Base-by-base conservation (phyloP, 1,140 invertebrate species). In the Aphelenchoides avenae region DNA sequence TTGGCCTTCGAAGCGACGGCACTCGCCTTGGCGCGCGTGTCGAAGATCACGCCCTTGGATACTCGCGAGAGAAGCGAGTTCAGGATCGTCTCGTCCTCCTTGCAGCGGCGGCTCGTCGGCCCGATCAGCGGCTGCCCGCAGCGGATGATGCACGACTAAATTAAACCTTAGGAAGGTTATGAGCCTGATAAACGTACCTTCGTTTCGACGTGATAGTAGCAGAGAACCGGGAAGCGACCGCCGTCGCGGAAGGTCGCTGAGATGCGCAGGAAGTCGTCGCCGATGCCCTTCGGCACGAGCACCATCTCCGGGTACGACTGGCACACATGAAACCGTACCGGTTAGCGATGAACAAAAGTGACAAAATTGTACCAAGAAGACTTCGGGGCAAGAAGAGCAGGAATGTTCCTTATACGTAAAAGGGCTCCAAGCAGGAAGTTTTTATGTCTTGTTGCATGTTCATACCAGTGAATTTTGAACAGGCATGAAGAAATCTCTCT, bases 101-200 rank as follows among this genome's bases (percentile, higher is more conserved):
- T 86, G 77, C 91, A 96, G 46, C 94, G 83, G 18, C 87, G 86
- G 57, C 86, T 87, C 68, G 86, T 89, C 37, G 88, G 85, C 11
- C 89, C 89, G 18, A 89, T 86, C 65, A 95, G 73, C 0, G 94
- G 94, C 75, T 99, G 94, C 68, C 89, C 86, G 71, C 89, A 89
- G 66, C 93, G 81, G 75, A 98, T 81, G 57, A 98, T 79, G 18
- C 90, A 86, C 57, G 90, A 88, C 89, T 92, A 57, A n/a, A n/a
- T n/a, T n/a, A 15, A 70, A 36, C 27, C n/a, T n/a, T n/a, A n/a
- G n/a, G n/a, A n/a, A n/a, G n/a, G n/a, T n/a, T n/a, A n/a, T n/a
- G n/a, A n/a, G n/a, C n/a, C n/a, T n/a, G n/a, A n/a, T n/a, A n/a
- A n/a, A 79, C 82, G 81, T 83, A 91, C 89, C 75, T 89, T 89